Percentiles rank a stretch among this genome's conserved stretches.
Evolutionary conservation across 2,888 invertebrate genomes (phyloP).

Genomic region (Monochamus alternatus): DNA sequence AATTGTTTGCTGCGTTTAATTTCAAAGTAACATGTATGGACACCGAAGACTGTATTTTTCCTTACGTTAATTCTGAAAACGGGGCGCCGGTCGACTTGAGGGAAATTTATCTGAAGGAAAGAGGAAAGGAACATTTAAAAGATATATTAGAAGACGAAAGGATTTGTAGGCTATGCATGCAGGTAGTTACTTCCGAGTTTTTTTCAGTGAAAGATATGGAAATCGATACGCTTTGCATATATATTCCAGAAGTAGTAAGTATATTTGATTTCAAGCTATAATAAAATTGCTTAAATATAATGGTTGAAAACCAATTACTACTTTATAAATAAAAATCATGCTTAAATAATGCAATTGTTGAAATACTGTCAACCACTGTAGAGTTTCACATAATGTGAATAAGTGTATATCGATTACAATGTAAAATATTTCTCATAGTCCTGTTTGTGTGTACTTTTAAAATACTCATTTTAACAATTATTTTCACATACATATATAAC

Average conservation of each 20-base stretch:
- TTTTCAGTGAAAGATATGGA: background rate
- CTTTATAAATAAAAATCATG: no score
- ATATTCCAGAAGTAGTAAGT: constrained; percentile 7
- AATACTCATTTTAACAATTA: no score
- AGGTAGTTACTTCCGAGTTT: background rate
- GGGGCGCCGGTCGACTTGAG: background rate
- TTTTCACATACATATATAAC: no score
- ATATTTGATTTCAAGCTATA: no score
- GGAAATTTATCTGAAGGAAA: background rate
- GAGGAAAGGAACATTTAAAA: background rate
- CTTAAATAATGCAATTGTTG: no score
- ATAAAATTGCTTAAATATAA: no score
- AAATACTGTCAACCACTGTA: no score
- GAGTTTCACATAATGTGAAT: no score
- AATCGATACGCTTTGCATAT: background rate
- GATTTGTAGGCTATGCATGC: constrained; percentile 13
- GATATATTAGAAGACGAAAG: background rate
- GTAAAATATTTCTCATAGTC: no score
- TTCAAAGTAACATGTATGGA: background rate
- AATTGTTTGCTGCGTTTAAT: background rate
- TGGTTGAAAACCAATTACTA: no score
- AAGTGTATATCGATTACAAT: no score
- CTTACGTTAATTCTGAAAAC: background rate
- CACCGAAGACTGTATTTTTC: background rate
- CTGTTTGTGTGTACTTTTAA: no score